These are phyloP conservation scores for Orthosia gracilis DNA, from an alignment of 2,888 invertebrate species.

Conservation along the genomic window DNA sequence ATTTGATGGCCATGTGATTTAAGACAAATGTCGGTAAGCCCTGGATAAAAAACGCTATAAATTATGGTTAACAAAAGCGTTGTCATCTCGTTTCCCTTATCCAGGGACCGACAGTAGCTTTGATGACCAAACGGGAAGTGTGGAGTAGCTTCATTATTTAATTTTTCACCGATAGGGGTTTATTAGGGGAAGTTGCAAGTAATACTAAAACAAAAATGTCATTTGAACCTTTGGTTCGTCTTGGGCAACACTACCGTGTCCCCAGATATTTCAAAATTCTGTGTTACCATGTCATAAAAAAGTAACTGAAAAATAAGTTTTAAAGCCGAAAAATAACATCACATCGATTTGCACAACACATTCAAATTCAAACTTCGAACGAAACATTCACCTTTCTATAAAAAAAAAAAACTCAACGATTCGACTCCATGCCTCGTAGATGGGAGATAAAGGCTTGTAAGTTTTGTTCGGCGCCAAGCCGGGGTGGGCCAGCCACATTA, in stretches of 20 bases:
- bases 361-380: slow-evolving; percentile 6
- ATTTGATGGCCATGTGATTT: slow-evolving; percentile 79
- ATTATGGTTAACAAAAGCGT: slow-evolving; percentile 90
- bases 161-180: not conserved
- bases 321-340: not conserved
- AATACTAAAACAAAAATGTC: not conserved
- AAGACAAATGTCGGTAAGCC: slow-evolving; percentile 83
- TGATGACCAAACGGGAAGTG: slow-evolving; percentile 71
- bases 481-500: slow-evolving; percentile 76
- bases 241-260: no score
- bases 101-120: slow-evolving; percentile 81
- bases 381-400: slow-evolving; percentile 31
- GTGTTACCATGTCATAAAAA: not conserved
- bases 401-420: slow-evolving; percentile 26
- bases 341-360: slow-evolving; percentile 10
- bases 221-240: no score
- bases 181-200: not conserved
- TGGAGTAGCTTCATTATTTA: slow-evolving; percentile 71
- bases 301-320: not conserved
- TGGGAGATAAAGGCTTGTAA: slow-evolving; percentile 79
- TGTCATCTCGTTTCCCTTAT: slow-evolving; percentile 89
- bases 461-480: slow-evolving; percentile 79
- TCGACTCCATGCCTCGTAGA: slow-evolving; percentile 75
- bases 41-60: slow-evolving; percentile 87
- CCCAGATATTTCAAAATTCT: not conserved